These are phyloP conservation scores for Meghimatium bilineatum DNA, from an alignment of 2,888 invertebrate species.

Conservation along the genomic window DNA sequence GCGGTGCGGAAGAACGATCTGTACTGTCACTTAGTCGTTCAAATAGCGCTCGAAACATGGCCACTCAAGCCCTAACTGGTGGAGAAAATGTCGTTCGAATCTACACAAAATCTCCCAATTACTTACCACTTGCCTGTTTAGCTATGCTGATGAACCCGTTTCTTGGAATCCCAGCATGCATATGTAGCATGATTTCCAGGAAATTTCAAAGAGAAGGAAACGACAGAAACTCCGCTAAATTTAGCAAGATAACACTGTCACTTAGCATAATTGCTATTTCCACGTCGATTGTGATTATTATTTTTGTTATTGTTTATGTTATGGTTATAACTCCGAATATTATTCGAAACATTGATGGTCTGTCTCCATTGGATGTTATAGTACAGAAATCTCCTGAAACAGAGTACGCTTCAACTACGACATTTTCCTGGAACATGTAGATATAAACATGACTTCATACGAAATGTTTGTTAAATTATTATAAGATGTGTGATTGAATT, in stretches of 20 bases:
- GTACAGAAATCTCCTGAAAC: neutral
- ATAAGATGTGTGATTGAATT: too few species aligned
- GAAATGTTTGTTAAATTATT: too few species aligned
- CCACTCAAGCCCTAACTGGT: slow-evolving; percentile 53
- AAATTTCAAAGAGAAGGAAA: slow-evolving; percentile 42
- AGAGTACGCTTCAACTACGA: neutral
- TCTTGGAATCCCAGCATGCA: slow-evolving; percentile 51
- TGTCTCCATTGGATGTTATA: slow-evolving; percentile 3
- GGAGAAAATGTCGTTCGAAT: slow-evolving; percentile 49
- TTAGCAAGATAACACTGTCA: slow-evolving; percentile 50
- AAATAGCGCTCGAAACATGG: slow-evolving; percentile 41
- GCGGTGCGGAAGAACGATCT: slow-evolving; percentile 7
- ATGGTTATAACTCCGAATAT: slow-evolving; percentile 55
- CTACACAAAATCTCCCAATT: slow-evolving; percentile 53
- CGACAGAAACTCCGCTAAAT: slow-evolving; percentile 28
- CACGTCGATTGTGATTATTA: slow-evolving; percentile 49
- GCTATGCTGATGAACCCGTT: slow-evolving; percentile 51
- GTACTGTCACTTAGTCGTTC: slow-evolving; percentile 12
- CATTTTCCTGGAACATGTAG: neutral
- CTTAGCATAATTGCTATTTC: slow-evolving; percentile 53
- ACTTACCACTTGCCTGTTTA: slow-evolving; percentile 53
- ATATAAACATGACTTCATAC: neutral
- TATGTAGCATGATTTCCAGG: slow-evolving; percentile 52
- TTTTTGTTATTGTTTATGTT: slow-evolving; percentile 54
- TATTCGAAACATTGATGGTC: slow-evolving; percentile 44